A percentile compares a stretch with the other conserved stretches of the same genome.
Evolutionary conservation across 2,888 invertebrate genomes (phyloP).

Genomic region (Nomada flava): DNA sequence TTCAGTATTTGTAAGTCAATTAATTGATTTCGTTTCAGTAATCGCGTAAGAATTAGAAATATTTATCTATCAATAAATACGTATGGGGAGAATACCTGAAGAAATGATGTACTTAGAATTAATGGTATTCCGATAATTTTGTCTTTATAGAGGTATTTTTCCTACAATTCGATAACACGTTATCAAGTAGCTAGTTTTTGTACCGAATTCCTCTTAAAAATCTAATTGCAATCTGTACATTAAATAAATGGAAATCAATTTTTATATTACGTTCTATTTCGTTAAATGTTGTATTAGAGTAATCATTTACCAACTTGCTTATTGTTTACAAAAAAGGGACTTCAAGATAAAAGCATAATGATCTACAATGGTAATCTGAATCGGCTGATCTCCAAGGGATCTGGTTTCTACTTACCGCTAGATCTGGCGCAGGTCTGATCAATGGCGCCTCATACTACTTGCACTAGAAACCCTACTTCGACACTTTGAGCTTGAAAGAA

Average conservation of each 20-base stretch:
- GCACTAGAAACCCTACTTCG: slow-evolving; percentile 1
- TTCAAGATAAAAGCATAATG: too few relatives aligned
- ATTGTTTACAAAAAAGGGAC: too few relatives aligned
- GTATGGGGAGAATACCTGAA: background rate
- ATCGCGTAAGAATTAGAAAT: too few relatives aligned
- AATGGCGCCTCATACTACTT: slow-evolving; percentile 52
- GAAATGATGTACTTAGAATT: background rate
- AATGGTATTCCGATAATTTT: background rate
- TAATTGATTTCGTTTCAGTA: background rate
- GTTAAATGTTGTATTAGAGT: too few relatives aligned
- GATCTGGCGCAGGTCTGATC: slow-evolving; percentile 45
- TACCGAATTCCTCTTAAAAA: background rate
- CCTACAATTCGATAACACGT: too few relatives aligned
- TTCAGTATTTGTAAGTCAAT: slow-evolving; percentile 11
- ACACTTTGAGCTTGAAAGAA: background rate
- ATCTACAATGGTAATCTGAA: background rate
- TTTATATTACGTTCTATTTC: too few relatives aligned
- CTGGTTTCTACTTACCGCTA: background rate
- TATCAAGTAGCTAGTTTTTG: background rate
- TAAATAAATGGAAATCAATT: too few relatives aligned
- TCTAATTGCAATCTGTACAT: background rate
- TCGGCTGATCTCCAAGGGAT: background rate
- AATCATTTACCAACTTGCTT: too few relatives aligned
- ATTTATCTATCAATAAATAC: too few relatives aligned
- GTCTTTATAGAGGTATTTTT: too few relatives aligned